A percentile compares a stretch with the other conserved stretches of the same genome.
phyloP scores from a whole-genome alignment of 2,888 invertebrate species.

The Agrochola litura region DNA sequence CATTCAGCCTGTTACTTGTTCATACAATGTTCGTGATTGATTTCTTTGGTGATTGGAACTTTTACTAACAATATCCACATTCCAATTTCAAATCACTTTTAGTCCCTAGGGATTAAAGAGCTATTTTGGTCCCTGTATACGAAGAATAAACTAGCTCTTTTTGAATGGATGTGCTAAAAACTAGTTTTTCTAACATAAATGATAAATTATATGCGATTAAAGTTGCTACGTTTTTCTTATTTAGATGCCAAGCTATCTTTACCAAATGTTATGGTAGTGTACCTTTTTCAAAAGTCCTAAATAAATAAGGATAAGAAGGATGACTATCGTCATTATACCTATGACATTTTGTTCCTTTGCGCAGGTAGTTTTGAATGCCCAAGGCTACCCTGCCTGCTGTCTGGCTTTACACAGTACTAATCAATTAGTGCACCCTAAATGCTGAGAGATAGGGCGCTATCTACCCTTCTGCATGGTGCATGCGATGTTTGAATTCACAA shows the following conservation, averaged over 20 bases:
- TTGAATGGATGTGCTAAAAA: too few species aligned
- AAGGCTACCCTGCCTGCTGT: constrained; percentile 25
- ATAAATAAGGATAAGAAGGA: neutral
- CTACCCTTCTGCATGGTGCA: constrained; percentile 27
- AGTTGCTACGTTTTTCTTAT: neutral
- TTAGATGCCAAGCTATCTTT: neutral
- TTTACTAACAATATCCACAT: too few species aligned
- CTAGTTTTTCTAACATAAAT: too few species aligned
- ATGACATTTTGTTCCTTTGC: constrained; percentile 13
- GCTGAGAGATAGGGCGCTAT: constrained; percentile 25
- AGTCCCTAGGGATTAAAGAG: too few species aligned
- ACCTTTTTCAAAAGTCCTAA: neutral
- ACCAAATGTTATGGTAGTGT: neutral
- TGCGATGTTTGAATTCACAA: neutral
- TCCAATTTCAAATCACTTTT: too few species aligned
- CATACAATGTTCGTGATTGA: too few species aligned
- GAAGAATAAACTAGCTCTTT: too few species aligned
- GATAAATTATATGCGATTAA: neutral
- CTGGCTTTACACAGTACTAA: constrained; percentile 34
- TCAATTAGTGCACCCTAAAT: constrained; percentile 52
- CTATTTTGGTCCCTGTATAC: too few species aligned
- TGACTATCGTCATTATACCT: neutral
- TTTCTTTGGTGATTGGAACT: too few species aligned
- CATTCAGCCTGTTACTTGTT: too few species aligned
- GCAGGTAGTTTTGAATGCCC: constrained; percentile 18